Base-by-base conservation (phyloP, 1,140 invertebrate genomes). In the Drosophila tani region DNA sequence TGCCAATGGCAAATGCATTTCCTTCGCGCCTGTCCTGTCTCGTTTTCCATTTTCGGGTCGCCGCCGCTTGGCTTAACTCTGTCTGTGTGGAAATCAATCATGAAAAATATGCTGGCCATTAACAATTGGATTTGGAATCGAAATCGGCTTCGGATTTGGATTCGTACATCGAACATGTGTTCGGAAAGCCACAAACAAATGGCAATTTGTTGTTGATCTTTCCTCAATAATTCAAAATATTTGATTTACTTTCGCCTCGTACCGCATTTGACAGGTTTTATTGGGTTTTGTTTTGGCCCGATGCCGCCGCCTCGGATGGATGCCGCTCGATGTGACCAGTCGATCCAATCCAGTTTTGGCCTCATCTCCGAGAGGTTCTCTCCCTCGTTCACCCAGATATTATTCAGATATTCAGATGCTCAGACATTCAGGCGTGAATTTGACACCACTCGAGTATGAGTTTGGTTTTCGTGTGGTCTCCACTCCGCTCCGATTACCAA, bases 91-190 rank as follows among this genome's bases (percentile, higher is more conserved):
- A 81, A 87, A 86, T 84, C 82, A 84, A 84, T 84, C 82, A 85
- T 82, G 80, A 83, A 74, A 83, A 74, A 79, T 75, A 83, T 82
- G 63, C 55, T 51, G 49, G 80, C 79, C 79, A 82, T 82, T 82
- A 81, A 82, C 83, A 83, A 83, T 79, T 85, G 43, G 71, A 81
- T 84, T 83, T 71, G 57, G 49, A 83, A 79, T 82, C 70, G 69
- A 73, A 79, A 70, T 83, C 73, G 68, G 82, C 70, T 79, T 78
- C 65, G 51, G 46, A 58, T 29, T 77, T 17, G 62, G 40, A 50
- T 41, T 56, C 49, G 50, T 4, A n/a, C 46, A 50, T 15, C 15
- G 19, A 43, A 55, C 49, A 68, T 70, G 49, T 69, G 66, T 67
- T 38, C 64, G 46, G 55, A 55, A 27, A 65, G 58, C 57, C 40